phyloP scores from a whole-genome alignment of 2,113 vertebrate species.

The Rhinogobius similis region DNA sequence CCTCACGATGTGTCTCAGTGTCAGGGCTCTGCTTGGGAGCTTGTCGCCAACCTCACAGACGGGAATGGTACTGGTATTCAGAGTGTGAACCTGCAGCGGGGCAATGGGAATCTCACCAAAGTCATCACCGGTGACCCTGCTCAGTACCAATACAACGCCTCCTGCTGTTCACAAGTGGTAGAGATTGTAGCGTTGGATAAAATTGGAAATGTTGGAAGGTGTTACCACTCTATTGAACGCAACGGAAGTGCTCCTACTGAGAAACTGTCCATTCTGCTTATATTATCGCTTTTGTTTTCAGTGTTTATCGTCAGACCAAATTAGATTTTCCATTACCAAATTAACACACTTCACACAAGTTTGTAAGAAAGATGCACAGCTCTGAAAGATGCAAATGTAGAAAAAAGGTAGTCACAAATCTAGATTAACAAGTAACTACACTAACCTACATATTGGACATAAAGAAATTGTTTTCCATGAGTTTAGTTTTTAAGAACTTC shows the following conservation, averaged over 20 bases:
- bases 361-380: neutral
- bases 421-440: too few species aligned
- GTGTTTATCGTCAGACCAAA: neutral
- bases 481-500: too few species aligned
- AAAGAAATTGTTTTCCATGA: too few species aligned
- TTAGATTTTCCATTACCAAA: neutral
- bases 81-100: constrained; percentile 45
- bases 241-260: constrained; percentile 34
- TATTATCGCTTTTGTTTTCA: constrained; percentile 55
- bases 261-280: constrained; percentile 48
- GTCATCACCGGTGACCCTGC: neutral
- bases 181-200: constrained; percentile 67
- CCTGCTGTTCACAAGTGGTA: constrained; percentile 73
- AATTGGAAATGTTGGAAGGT: constrained; percentile 73
- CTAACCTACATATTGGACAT: too few species aligned
- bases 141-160: constrained; percentile 54
- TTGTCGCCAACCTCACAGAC: constrained; percentile 67
- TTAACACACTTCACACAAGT: neutral
- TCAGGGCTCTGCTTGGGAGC: constrained; percentile 50
- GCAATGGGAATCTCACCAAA: constrained; percentile 48
- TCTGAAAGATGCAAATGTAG: too few species aligned
- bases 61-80: constrained; percentile 65
- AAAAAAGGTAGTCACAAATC: too few species aligned
- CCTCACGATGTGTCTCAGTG: constrained; percentile 51
- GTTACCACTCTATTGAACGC: constrained; percentile 53